Conservation (phyloP, 2,888 invertebrate genomes). For the Camptogramma bilineatum region DNA sequence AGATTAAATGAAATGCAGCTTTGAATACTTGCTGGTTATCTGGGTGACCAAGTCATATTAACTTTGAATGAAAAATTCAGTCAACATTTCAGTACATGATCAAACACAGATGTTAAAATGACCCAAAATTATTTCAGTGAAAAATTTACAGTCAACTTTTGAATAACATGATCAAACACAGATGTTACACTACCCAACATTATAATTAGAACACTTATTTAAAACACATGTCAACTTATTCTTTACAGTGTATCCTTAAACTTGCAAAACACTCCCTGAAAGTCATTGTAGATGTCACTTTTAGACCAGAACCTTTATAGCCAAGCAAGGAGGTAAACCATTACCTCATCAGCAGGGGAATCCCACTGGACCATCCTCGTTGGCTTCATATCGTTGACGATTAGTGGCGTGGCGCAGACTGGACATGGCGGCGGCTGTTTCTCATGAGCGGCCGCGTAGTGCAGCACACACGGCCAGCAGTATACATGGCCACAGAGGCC, state of each 20-base stretch:
- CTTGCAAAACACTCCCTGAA: no score
- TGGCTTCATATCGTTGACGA: slow-evolving; percentile 92
- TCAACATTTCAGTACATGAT: not conserved
- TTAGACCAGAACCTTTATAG: not conserved
- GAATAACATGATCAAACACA: not conserved
- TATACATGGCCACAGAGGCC: slow-evolving; percentile 98
- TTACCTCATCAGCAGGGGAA: slow-evolving; percentile 70
- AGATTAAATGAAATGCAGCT: slow-evolving; percentile 2
- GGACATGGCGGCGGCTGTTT: slow-evolving; percentile 93
- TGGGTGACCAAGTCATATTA: not conserved
- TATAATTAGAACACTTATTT: not conserved
- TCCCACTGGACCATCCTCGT: slow-evolving; percentile 81
- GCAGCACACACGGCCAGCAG: slow-evolving; percentile 98
- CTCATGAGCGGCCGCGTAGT: slow-evolving; percentile 95
- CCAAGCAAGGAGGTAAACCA: not conserved
- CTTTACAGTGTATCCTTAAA: no score
- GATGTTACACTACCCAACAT: not conserved
- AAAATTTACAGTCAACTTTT: not conserved
- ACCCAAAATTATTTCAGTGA: not conserved
- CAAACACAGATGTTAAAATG: not conserved
- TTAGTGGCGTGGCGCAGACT: slow-evolving; percentile 94
- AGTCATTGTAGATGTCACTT: not conserved
- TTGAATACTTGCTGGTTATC: not conserved
- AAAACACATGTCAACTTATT: not conserved
- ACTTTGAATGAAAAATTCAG: not conserved